Conservation (phyloP, 2,797 vertebrate genomes). For the Sebastolobus alascanus region DNA sequence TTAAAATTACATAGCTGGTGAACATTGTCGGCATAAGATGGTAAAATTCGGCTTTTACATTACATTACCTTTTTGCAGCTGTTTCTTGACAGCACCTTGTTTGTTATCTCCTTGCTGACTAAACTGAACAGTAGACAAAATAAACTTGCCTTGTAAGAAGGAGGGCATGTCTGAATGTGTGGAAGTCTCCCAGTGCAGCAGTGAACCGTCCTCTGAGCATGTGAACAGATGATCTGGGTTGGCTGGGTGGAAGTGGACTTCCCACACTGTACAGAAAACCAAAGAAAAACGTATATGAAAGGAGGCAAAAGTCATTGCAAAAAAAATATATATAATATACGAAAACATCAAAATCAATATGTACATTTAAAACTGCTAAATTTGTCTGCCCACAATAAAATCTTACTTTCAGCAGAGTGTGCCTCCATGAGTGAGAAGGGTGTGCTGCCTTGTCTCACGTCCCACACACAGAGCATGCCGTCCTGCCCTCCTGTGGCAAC, state of each 20-base stretch:
- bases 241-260: constrained; percentile 96
- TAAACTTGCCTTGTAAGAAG: constrained; percentile 90
- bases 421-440: constrained; percentile 95
- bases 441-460: constrained; percentile 92
- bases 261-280: constrained; percentile 90
- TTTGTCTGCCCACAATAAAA: not conserved
- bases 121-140: not conserved
- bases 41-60: not conserved
- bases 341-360: not conserved
- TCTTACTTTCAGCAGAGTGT: constrained; percentile 96
- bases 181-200: constrained; percentile 96
- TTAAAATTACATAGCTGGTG: not conserved
- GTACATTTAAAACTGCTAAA: not conserved
- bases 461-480: constrained; percentile 98
- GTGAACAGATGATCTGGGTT: constrained; percentile 97
- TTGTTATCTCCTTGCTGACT: not conserved
- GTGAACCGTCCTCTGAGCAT: constrained; percentile 96
- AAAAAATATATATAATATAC: not conserved
- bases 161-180: constrained; percentile 88
- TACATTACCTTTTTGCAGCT: not conserved
- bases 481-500: constrained; percentile 97
- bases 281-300: not conserved
- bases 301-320: not conserved
- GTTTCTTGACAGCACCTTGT: not conserved
- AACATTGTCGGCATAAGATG: not conserved